Base-by-base conservation (phyloP, 2,888 invertebrate genomes). In the Apodemia zela region DNA sequence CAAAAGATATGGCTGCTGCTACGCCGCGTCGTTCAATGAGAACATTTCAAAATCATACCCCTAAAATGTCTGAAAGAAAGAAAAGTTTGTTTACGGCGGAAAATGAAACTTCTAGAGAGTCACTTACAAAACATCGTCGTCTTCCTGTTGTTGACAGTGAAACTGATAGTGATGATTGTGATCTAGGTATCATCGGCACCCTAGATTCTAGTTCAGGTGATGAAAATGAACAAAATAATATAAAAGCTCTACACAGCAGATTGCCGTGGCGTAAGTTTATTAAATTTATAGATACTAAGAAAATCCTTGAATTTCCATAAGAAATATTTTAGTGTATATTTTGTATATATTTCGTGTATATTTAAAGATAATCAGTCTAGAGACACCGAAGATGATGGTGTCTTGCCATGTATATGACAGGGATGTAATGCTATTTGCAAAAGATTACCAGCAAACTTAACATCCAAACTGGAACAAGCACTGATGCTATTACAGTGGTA, bases 31-130 rank as follows among this genome's bases (percentile, higher is more conserved):
- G 89, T 64, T 87, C 88, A 18, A 71, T 83, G 65, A 82, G 89
- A 13, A 69, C 81, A 65, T 82, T 85, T 11, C 83, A 85, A 64
- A 81, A 71, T 59, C 89, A 92, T 68, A 94, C 94, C 1, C 93
- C 94, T 2, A 93, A 93, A 73, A 87, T 94, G 78, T 89, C 93
- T 0, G 94, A 94, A 69, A 89, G 94, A 35, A 94, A 95, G 73
- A 93, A 94, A 69, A 93, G 93, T 69, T 84, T 95, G 68, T 95
- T 95, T 73, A 93, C 93, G 75, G 70, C 71, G 13, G 78, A 82
- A 63, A 62, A 65, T 47, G 69, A 69, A 47, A 64, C 69, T 65
- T 73, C 79, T 10, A 74, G 80, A 71, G 89, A 88, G 72, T 87
- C 89, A 4, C 66, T 89, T 69, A 90, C 88, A 63, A 84, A 83